Evolutionary conservation across 2,888 invertebrate species (phyloP), one percentile per base, ranked within the genome.

Genomic region (Pollenia griseotomentosa): DNA sequence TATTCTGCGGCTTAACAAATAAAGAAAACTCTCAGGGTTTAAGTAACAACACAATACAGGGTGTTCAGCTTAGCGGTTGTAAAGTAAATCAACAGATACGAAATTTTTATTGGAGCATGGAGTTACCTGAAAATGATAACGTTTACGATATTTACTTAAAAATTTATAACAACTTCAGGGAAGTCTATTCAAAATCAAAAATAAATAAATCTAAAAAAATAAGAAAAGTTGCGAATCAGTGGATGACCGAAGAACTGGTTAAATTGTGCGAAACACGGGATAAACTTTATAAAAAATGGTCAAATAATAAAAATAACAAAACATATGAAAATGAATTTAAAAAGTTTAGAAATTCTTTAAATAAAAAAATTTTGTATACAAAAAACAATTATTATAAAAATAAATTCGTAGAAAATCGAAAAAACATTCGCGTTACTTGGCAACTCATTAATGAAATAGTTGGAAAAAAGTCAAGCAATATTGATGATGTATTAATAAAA

Each of bases 241-340:
- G 61, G 74, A 61, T 51, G 10, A 51, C 6, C 40, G 14, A 51
- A 14, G 40, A 74, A 40, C 7, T 74, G 0, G 8, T 74, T 1
- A 44, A 61, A 16, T 33, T 23, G 12, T 73, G 59, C 7, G 14
- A 61, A 14, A 12, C 23, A 12, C n/a, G 66, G 16, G 48, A 66
- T 46, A 46, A 48, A 65, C 16, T 65, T 65, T 44, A 19, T 44
- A 44, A 12, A 23, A 44, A 16, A 57, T 55, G 19, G 57, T 11
- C 10, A 44, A 55, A 71, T 8, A 40, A 57, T 1, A 16, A 14
- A 55, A 57, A 44, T 44, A 57, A 71, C 7, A 71, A 71, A 44
- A 16, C n/a, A 3, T 19, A 16, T 12, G 57, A 71, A 57, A 9
- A 63, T 7, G 42, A 71, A 8, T 71, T 55, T 44, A 57, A 57